Base-by-base conservation (phyloP, 2,797 vertebrate genomes). In the Paguma larvata region DNA sequence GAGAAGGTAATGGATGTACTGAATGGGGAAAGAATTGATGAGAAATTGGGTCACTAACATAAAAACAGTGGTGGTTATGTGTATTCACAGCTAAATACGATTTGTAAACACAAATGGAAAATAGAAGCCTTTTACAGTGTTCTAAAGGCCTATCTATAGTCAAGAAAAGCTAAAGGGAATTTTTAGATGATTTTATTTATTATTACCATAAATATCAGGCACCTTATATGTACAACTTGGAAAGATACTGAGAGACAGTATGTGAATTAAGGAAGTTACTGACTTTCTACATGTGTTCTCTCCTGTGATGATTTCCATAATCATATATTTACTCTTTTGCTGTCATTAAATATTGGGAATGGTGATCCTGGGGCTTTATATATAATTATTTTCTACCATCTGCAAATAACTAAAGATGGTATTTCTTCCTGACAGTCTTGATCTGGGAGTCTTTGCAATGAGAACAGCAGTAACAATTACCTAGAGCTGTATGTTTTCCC, bases 1-100 rank as follows among this genome's bases (percentile, higher is more conserved):
- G 99, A 86, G 99, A 99, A 99, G 99, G 99, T 99, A 98, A 98
- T 97, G 94, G 41, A 48, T 85, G 6, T 62, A 73, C 67, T 85
- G n/a, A 92, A n/a, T 96, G 85, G 30, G 6, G 21, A 85, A 59
- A 87, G 30, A 94, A 41, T 77, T 92, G 34, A 38, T 84, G 9
- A 67, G 77, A 86, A 94, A 83, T 62, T 16, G 87, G 63, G 19
- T 89, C 14, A 83, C 30, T 63, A 93, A 6, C 27, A 48, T 73
- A 86, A 30, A 70, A 53, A 70, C 13, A 44, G 56, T 59, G 32
- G 53, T 46, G 59, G 16, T 68, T 87, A 63, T 92, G 5, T 84
- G 4, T 87, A 73, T 95, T 92, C 19, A 0, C 83, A 82, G 78
- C 27, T 86, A 85, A 68, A 51, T 84, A 62, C 13, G 62, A 23